Evolutionary conservation across 2,113 vertebrate species (phyloP).

Genomic region (Etheostoma cragini): DNA sequence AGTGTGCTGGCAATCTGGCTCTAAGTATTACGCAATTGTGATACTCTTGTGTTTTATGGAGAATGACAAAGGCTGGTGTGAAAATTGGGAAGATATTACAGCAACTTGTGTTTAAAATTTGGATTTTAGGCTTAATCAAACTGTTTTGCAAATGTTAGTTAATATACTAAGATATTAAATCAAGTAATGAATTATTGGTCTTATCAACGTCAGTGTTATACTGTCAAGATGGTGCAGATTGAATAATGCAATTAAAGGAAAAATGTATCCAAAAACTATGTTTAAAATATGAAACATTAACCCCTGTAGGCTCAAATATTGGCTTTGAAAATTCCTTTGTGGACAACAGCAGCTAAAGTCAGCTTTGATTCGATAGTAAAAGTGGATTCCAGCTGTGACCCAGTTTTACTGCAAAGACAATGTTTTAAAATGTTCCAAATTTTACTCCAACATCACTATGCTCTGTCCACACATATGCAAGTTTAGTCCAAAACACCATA

Average conservation of each 20-base stretch:
- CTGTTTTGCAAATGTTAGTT: not conserved
- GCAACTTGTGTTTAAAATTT: conserved; percentile 2
- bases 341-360: conserved; percentile 2
- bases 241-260: not conserved
- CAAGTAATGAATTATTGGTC: not conserved
- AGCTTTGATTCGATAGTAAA: conserved; percentile 31
- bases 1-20: conserved; percentile 20
- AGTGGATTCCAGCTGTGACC: conserved; percentile 31
- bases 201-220: not conserved
- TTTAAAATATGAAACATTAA: conserved; percentile 18
- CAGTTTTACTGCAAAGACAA: conserved; percentile 29
- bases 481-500: not conserved
- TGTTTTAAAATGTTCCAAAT: conserved; percentile 12
- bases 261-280: not conserved
- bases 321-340: not conserved
- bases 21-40: conserved; percentile 1
- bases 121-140: conserved; percentile 18
- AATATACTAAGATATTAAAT: not conserved
- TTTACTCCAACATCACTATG: conserved; percentile 28
- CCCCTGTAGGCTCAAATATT: not conserved
- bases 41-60: conserved; percentile 10
- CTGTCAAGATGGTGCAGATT: not conserved
- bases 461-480: conserved; percentile 1
- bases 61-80: conserved; percentile 19
- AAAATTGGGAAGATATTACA: conserved; percentile 8